Evolutionary conservation across 1,140 invertebrate species (phyloP).

Genomic region (Campoletis sonorensis): DNA sequence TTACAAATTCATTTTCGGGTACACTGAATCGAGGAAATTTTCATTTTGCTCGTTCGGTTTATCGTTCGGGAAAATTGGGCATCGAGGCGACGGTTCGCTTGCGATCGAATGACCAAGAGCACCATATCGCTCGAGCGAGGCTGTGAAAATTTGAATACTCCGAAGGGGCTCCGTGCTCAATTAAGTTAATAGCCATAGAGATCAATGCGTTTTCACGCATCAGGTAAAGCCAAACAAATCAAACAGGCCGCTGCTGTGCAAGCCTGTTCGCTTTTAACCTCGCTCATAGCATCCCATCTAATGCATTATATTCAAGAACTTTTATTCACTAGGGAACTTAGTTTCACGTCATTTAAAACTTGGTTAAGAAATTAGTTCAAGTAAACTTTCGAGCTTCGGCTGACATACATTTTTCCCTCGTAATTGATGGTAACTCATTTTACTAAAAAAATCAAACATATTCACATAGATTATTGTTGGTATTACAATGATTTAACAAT

Average conservation of each 20-base stretch:
- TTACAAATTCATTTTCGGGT: conserved; percentile 6
- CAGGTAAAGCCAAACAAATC: conserved; percentile 8
- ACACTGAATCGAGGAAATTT: conserved; percentile 3
- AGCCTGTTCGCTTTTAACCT: neutral
- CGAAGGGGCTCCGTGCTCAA: conserved; percentile 22
- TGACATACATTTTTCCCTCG: too few species aligned
- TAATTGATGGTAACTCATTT: too few species aligned
- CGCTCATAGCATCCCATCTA: neutral
- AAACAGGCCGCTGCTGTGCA: neutral
- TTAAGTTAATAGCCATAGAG: conserved; percentile 41
- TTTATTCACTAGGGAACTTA: neutral
- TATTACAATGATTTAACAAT: too few species aligned
- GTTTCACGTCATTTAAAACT: too few species aligned
- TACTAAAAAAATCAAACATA: too few species aligned
- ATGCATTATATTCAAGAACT: neutral
- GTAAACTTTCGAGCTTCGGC: too few species aligned
- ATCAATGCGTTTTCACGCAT: conserved; percentile 41
- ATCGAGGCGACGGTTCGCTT: conserved; percentile 15
- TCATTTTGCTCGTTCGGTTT: conserved; percentile 23
- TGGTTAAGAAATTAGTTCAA: too few species aligned
- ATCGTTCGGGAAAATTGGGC: conserved; percentile 24
- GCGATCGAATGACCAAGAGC: conserved; percentile 4
- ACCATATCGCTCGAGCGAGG: neutral
- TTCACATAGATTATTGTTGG: too few species aligned
- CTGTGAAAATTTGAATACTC: conserved; percentile 37